These are phyloP conservation scores for Mustela nigripes DNA, from an alignment of 2,113 vertebrate species.

Conservation along the genomic window DNA sequence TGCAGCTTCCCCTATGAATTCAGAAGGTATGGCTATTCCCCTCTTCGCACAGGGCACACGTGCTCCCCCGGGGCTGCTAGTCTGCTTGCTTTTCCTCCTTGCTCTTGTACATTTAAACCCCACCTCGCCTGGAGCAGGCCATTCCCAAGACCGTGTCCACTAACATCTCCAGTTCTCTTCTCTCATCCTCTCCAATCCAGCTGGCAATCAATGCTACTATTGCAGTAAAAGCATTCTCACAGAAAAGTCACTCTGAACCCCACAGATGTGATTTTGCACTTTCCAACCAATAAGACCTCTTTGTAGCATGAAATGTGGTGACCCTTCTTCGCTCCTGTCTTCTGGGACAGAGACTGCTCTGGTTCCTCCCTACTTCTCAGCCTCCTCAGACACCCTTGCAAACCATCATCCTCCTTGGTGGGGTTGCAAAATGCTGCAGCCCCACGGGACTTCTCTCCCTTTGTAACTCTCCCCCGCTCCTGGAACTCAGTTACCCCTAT, in stretches of 20 bases:
- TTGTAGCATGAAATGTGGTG: no score
- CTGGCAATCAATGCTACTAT: neutral
- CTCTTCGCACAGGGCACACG: neutral
- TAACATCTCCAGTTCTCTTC: neutral
- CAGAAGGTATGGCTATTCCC: neutral
- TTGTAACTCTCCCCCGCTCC: neutral
- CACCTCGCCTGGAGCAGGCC: neutral
- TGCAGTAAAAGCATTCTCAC: neutral
- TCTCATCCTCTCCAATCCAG: neutral
- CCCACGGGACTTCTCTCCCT: neutral
- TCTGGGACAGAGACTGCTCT: neutral
- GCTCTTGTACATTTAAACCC: neutral
- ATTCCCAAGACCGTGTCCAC: neutral
- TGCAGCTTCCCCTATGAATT: neutral
- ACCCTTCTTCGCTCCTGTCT: neutral
- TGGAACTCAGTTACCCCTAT: neutral
- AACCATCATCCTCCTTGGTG: neutral
- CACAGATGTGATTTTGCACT: neutral
- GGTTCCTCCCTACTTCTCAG: neutral
- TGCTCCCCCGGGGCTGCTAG: neutral
- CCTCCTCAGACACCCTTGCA: neutral
- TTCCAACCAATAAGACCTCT: neutral
- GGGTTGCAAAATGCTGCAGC: neutral
- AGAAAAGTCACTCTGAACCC: neutral
- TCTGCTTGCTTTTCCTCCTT: neutral